Evolutionary conservation across 2,888 invertebrate genomes (phyloP).

Genomic region (Ochropleura leucogaster): DNA sequence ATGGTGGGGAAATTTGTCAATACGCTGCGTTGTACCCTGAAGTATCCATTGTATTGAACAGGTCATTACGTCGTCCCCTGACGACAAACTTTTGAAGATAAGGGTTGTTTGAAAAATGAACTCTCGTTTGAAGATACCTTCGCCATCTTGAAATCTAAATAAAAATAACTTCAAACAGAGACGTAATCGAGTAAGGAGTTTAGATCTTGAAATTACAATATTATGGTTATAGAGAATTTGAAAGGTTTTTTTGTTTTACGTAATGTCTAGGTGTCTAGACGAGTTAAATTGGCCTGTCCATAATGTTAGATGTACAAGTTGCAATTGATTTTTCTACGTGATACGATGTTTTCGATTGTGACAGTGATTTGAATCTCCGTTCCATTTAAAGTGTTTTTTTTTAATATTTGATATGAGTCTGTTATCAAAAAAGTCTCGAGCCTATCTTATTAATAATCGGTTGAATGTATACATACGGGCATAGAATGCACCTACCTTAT

Average conservation of each 20-base stretch:
- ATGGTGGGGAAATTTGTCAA: slow-evolving; percentile 71
- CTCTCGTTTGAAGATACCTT: slow-evolving; percentile 4
- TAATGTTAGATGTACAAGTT: background rate
- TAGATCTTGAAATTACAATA: background rate
- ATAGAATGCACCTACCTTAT: background rate
- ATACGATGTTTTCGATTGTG: background rate
- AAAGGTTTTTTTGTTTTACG: slow-evolving; percentile 4
- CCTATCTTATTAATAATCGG: background rate
- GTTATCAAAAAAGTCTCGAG: background rate
- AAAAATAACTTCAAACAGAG: slow-evolving; percentile 7
- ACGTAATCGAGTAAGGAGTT: background rate
- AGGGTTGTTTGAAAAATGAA: slow-evolving; percentile 26
- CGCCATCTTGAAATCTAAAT: background rate
- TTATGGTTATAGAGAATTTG: background rate
- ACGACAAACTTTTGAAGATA: background rate
- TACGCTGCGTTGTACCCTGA: slow-evolving; percentile 64
- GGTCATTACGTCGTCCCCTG: slow-evolving; percentile 48
- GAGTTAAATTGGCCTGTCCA: background rate
- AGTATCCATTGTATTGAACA: slow-evolving; percentile 58
- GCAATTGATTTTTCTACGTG: slow-evolving; percentile 7
- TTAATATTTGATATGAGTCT: background rate
- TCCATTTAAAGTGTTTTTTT: background rate
- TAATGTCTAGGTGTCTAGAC: slow-evolving; percentile 2
- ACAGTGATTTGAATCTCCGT: background rate
- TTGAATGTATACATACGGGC: background rate